These are phyloP conservation scores for Ophion costatus DNA, from an alignment of 2,888 invertebrate genomes.

Conservation along the genomic window DNA sequence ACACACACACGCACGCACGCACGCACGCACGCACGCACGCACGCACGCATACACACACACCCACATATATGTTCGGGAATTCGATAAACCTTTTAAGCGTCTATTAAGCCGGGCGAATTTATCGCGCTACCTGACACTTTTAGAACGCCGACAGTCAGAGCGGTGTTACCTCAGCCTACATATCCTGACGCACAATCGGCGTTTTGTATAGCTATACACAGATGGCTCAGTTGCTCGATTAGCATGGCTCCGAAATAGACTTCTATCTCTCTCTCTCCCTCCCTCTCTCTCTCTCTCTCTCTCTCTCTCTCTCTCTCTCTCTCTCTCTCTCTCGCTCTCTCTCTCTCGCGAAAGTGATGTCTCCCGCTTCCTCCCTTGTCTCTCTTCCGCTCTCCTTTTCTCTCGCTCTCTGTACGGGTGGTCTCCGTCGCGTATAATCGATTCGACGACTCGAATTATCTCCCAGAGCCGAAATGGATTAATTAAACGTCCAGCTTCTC, in stretches of 20 bases:
- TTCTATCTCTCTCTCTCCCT: conserved; percentile 40
- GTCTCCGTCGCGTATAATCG: conserved; percentile 42
- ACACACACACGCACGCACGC: too few species aligned
- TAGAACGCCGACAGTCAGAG: conserved; percentile 56
- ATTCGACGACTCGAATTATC: conserved; percentile 41
- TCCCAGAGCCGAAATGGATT: conserved; percentile 11
- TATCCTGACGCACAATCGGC: conserved; percentile 33
- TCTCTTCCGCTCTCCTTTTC: background rate
- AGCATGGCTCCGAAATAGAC: conserved; percentile 56
- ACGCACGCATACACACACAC: too few species aligned
- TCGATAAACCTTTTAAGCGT: conserved; percentile 48
- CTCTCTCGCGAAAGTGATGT: conserved; percentile 42
- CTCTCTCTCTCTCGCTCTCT: background rate
- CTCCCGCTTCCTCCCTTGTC: conserved; percentile 33
- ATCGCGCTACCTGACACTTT: conserved; percentile 61
- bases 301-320: background rate
- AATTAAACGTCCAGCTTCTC: conserved; percentile 4
- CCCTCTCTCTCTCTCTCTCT: background rate
- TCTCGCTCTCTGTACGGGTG: conserved; percentile 47
- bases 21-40: too few species aligned
- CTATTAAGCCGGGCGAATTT: conserved; percentile 61
- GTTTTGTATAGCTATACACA: background rate
- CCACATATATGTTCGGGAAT: conserved; percentile 32
- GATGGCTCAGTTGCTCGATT: conserved; percentile 32
- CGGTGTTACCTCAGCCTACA: conserved; percentile 56